Evolutionary conservation across 1,140 invertebrate species (phyloP).

Genomic region (Aphidius ervi): DNA sequence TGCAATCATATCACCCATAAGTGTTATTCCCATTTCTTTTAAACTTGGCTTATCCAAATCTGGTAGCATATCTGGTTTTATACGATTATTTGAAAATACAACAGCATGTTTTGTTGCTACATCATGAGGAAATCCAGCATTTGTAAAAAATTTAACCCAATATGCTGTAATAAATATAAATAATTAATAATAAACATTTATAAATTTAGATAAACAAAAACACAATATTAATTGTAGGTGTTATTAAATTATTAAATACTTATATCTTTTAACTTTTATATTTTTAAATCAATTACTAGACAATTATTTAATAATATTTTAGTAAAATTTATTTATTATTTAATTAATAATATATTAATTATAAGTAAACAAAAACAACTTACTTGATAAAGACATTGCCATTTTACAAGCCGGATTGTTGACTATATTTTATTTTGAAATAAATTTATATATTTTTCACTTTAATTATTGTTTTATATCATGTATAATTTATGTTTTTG

Average conservation of each 20-base stretch:
- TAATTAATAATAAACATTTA: neutral
- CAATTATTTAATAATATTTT: neutral
- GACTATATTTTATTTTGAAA: neutral
- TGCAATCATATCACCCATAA: constrained; percentile 74
- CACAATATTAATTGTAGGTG: neutral
- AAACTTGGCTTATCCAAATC: constrained; percentile 72
- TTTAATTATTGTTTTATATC: no score
- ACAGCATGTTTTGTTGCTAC: constrained; percentile 69
- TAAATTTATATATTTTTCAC: neutral
- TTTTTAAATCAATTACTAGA: neutral
- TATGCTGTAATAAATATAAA: constrained; percentile 43
- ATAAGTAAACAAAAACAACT: constrained; percentile 3
- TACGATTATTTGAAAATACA: constrained; percentile 72
- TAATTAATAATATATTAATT: neutral
- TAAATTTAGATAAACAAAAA: neutral
- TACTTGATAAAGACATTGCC: constrained; percentile 17
- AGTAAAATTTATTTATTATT: neutral
- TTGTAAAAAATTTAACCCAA: constrained; percentile 69
- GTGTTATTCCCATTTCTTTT: constrained; percentile 70
- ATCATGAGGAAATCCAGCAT: constrained; percentile 64
- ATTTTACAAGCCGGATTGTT: constrained; percentile 3
- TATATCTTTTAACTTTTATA: neutral
- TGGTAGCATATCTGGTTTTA: constrained; percentile 67
- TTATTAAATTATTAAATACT: neutral
- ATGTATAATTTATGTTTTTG: no score